Conservation (phyloP, 2,888 invertebrate genomes). For the Augochlorella aurata region DNA sequence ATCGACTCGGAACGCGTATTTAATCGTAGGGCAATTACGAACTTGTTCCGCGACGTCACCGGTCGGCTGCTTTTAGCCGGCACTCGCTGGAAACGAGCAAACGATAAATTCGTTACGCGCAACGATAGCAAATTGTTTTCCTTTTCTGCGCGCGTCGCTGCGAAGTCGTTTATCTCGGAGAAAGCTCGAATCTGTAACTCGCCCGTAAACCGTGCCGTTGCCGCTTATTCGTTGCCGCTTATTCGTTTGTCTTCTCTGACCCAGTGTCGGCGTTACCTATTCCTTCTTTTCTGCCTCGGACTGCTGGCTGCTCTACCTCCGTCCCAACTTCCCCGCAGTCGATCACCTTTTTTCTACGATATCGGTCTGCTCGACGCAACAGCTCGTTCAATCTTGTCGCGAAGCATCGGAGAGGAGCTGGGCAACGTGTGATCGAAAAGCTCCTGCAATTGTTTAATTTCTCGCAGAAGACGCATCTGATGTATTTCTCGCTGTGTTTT, state of each 20-base stretch:
- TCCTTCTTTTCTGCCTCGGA: not conserved
- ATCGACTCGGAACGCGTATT: conserved; percentile 19
- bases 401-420: too few species aligned
- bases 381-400: not conserved
- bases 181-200: not conserved
- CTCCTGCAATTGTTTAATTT: too few species aligned
- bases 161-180: not conserved
- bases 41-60: not conserved
- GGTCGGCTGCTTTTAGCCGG: not conserved
- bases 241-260: not conserved
- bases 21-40: conserved; percentile 23
- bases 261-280: not conserved
- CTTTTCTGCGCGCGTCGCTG: not conserved
- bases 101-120: not conserved
- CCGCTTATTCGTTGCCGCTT: not conserved
- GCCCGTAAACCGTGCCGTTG: not conserved
- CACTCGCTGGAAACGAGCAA: not conserved
- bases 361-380: not conserved
- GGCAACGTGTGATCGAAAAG: too few species aligned
- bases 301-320: not conserved
- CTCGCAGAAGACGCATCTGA: too few species aligned
- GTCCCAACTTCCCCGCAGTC: not conserved
- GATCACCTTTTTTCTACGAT: not conserved
- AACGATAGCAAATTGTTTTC: not conserved
- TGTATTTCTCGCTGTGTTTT: too few species aligned